These are phyloP conservation scores for Hydra vulgaris DNA, from an alignment of 30 jellyfish, hydroid and myxozoan genomes.

Conservation along the genomic window DNA sequence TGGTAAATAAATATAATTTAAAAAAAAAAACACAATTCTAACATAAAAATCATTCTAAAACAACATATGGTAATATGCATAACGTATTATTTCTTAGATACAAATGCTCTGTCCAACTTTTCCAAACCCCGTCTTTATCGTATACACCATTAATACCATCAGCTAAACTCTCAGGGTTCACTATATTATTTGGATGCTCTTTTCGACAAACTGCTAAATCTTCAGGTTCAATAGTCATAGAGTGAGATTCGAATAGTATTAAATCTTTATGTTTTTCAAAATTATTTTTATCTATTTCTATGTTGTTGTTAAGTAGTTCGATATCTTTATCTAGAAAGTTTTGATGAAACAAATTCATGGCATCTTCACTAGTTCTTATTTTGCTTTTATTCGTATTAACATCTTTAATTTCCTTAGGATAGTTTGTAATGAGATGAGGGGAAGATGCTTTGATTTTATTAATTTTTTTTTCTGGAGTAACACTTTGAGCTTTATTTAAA, in stretches of 20 bases:
- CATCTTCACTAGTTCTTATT: not conserved
- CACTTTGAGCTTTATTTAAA: not conserved
- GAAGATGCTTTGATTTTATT: not conserved
- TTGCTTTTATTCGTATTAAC: not conserved
- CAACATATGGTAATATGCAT: slow-evolving; percentile 61
- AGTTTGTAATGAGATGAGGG: not conserved
- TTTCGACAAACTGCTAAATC: slow-evolving; percentile 52
- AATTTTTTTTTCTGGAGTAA: not conserved
- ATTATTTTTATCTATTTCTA: not conserved
- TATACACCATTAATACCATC: slow-evolving; percentile 89
- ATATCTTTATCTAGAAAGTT: not conserved
- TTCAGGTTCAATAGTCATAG: slow-evolving; percentile 56
- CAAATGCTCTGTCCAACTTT: slow-evolving; percentile 64
- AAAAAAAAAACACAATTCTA: not conserved
- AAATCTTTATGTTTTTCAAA: not conserved
- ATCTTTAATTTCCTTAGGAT: not conserved
- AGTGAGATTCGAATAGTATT: not conserved
- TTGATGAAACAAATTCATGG: not conserved
- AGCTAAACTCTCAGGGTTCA: slow-evolving; percentile 40
- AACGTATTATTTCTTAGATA: slow-evolving; percentile 33
- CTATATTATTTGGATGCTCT: slow-evolving; percentile 26
- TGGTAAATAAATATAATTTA: not conserved
- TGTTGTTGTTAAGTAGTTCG: not conserved
- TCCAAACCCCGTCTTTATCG: slow-evolving; percentile 40
- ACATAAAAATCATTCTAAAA: slow-evolving; percentile 28